Percentiles rank a stretch among this genome's conserved stretches.
Evolutionary conservation across 2,888 invertebrate species (phyloP).

Genomic region (Romanomermis culicivorax): DNA sequence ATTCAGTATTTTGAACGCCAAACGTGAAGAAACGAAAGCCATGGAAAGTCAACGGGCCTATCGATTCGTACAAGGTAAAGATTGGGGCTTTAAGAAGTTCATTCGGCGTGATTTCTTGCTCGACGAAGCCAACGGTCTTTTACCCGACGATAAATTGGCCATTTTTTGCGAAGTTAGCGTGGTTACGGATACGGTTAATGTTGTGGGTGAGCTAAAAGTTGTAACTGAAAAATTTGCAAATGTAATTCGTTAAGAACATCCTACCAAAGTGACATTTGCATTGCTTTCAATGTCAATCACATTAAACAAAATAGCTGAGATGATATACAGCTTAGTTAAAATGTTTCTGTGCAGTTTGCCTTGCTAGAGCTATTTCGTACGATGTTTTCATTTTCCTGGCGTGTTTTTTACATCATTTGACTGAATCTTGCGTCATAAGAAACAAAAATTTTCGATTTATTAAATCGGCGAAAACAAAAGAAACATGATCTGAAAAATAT

Average conservation of each 20-base stretch:
- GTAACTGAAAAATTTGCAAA: no score
- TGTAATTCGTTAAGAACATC: background rate
- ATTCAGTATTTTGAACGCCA: conserved; percentile 98
- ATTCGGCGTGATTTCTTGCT: conserved; percentile 92
- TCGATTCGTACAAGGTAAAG: conserved; percentile 98
- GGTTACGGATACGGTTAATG: conserved; percentile 93
- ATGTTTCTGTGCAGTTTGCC: no score
- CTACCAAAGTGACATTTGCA: conserved; percentile 50
- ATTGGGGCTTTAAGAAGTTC: conserved; percentile 99
- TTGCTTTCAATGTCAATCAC: conserved; percentile 96
- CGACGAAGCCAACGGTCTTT: conserved; percentile 90
- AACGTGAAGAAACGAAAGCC: conserved; percentile 98
- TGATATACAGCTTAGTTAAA: no score
- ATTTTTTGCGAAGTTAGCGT: conserved; percentile 98
- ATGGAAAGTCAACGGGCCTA: conserved; percentile 91
- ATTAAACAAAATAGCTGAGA: conserved; percentile 82
- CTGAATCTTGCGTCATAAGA: no score
- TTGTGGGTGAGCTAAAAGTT: no score
- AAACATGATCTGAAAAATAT: no score
- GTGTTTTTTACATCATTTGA: no score
- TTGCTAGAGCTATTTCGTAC: no score
- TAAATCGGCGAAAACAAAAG: no score
- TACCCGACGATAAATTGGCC: conserved; percentile 95
- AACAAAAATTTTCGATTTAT: no score
- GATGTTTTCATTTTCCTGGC: no score